Evolutionary conservation across 1,140 invertebrate genomes (phyloP), one percentile per base, ranked within the genome.

Genomic region (Aphaenogaster floridana): DNA sequence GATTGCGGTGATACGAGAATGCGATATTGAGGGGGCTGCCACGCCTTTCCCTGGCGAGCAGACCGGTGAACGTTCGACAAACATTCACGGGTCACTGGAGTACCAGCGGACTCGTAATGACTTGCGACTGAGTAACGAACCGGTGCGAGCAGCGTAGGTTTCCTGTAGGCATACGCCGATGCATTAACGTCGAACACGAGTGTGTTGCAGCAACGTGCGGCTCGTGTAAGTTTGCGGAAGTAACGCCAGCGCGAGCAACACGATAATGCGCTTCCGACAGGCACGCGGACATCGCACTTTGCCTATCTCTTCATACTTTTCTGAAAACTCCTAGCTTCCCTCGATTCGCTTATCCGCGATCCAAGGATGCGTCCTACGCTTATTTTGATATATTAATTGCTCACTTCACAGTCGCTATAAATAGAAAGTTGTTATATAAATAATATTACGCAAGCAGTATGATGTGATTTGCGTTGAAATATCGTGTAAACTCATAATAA

Each of bases 21-120:
- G 94, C 86, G 89, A 91, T 63, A 88, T 78, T 71, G 89, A 72
- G 89, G 87, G 88, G 92, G 74, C 34, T 91, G 92, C 94, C 94
- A 95, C 94, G 94, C 94, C 94, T 95, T 95, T 95, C 93, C 87
- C 94, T 92, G 61, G 93, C 36, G 66, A 86, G 76, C 86, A 86
- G 86, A 28, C 50, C 87, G 92, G 93, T 93, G 93, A 94, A 93
- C 91, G 93, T 88, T 93, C 92, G 92, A 93, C 92, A 93, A 93
- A 94, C 92, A 91, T 94, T 94, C 93, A 92, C 92, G 90, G 93
- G 93, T 94, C 93, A 94, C 91, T 89, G 86, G 88, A 91, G 90
- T 90, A 90, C 78, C 59, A 68, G 13, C 77, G 28, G 57, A 66
- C 86, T 61, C n/a, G 89, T 88, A 92, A 94, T 93, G 89, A 93